Evolutionary conservation across 2,113 vertebrate genomes (phyloP).

Genomic region (Marmota flaviventris): DNA sequence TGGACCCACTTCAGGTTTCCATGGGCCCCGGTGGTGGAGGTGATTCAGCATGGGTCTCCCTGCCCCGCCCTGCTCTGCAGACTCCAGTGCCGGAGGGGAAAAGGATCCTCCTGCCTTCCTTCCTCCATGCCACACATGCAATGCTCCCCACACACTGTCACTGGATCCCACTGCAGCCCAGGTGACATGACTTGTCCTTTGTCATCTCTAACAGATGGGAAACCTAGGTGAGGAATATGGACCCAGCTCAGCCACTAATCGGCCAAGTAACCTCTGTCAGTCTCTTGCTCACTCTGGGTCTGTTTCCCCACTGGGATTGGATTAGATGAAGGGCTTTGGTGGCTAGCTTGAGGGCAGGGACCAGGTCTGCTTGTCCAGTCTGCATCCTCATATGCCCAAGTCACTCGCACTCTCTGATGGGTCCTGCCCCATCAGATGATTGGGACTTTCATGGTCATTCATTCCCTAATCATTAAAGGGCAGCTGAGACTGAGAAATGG

Average conservation of each 20-base stretch:
- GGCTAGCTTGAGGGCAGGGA: neutral
- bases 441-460: neutral
- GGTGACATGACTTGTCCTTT: neutral
- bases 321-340: neutral
- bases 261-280: neutral
- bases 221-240: neutral
- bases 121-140: neutral
- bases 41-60: slow-evolving; percentile 36
- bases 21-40: neutral
- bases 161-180: neutral
- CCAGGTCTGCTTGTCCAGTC: neutral
- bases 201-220: slow-evolving; percentile 46
- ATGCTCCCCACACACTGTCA: neutral
- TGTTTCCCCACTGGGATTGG: neutral
- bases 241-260: neutral
- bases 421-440: neutral
- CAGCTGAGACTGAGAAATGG: neutral
- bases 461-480: neutral
- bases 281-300: neutral
- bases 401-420: neutral
- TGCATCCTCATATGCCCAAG: neutral
- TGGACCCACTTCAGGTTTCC: slow-evolving; percentile 71
- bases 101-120: neutral
- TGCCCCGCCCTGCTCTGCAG: neutral
- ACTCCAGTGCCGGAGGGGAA: neutral